Base-by-base conservation (phyloP, 1,140 invertebrate species). In the Penaeus japonicus region DNA sequence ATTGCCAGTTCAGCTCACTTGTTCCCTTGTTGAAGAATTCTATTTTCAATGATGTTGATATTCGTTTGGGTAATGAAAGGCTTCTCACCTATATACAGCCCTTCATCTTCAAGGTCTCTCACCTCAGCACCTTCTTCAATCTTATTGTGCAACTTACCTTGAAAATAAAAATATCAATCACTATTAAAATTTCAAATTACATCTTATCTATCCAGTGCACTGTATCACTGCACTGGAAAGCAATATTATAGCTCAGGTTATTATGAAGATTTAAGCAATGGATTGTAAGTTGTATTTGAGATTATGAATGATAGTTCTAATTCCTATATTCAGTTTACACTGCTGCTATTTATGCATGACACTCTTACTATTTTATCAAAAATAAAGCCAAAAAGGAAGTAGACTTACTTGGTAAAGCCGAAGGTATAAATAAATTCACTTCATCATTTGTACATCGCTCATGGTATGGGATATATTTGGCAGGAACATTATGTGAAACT, bases 41-140 rank as follows among this genome's bases (percentile, higher is more conserved):
- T 47, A 30, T 86, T 86, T 62, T 86, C 84, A 55, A 80, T 79
- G n/a, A 86, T 86, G 75, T 86, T 78, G 10, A 55, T 32, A 39
- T 86, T 86, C 5, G 84, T 79, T 15, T n/a, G 84, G 27, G 75
- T 79, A 20, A 86, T 39, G 55, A 47, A 86, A 20, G 84, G 84
- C 20, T 86, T 86, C 75, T 65, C 84, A 18, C 84, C 84, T 18
- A 86, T 47, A 17, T 62, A 86, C 2, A 86, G 84, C 10, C 84
- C 84, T 53, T 86, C 84, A 10, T 86, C 84, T 27, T 47, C 75
- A 24, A 79, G 77, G 35, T 86, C 75, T 20, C 84, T 78, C 30
- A 86, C n/a, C 35, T 47, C 70, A 24, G n/a, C 30, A 4, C 47
- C 77, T 24, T 35, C 84, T 32, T 86, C 55, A 57, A 86, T 57